A percentile compares a stretch with the other conserved stretches of the same genome.
Evolutionary conservation across 2,797 vertebrate genomes (phyloP).

Genomic region (Siniperca obscura): DNA sequence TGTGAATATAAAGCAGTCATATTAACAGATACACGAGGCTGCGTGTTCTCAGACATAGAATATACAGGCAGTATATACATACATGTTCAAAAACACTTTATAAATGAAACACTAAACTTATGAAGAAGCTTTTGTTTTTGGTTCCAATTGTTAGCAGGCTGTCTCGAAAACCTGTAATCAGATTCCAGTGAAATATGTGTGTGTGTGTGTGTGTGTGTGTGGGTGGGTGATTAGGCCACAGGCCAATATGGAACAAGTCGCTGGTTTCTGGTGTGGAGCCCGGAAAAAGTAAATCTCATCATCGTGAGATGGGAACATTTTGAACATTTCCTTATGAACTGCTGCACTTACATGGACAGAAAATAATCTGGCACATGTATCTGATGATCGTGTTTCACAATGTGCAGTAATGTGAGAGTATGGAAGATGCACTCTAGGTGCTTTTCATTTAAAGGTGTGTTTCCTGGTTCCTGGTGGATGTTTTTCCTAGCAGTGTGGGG

Average conservation of each 20-base stretch:
- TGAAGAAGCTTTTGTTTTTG: neutral
- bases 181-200: neutral
- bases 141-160: neutral
- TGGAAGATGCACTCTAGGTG: neutral
- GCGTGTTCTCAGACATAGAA: neutral
- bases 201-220: neutral
- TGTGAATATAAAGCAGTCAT: neutral
- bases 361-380: too few relatives aligned
- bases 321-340: neutral
- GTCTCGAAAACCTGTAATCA: neutral
- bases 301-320: neutral
- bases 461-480: slow-evolving; percentile 5
- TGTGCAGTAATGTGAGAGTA: neutral
- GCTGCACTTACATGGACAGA: too few relatives aligned
- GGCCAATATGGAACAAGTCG: neutral
- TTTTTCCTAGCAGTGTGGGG: neutral
- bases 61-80: neutral
- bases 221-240: neutral
- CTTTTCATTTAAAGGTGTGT: neutral
- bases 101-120: neutral
- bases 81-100: neutral
- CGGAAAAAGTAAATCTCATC: neutral
- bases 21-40: neutral
- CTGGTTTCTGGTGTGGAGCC: neutral
- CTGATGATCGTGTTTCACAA: neutral